Evolutionary conservation across 2,888 invertebrate genomes (phyloP).

Genomic region (Cephus rjabovi): DNA sequence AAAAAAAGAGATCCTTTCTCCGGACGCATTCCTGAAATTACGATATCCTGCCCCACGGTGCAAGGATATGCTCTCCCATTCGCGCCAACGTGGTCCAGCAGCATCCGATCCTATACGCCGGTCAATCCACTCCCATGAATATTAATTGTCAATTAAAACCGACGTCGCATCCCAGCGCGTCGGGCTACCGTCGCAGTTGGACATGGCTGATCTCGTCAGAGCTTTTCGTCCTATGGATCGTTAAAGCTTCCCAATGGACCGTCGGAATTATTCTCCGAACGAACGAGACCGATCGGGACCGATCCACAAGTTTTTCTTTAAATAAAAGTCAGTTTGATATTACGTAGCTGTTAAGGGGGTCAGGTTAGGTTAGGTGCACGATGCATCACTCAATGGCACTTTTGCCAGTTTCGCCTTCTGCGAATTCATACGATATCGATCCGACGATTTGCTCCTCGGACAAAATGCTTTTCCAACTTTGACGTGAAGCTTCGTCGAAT

Average conservation of each 20-base stretch:
- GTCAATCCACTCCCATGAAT: slow-evolving; percentile 14
- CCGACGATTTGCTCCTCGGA: slow-evolving; percentile 13
- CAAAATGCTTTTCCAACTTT: slow-evolving; percentile 23
- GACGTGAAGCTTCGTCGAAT: slow-evolving; percentile 17
- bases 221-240: not conserved
- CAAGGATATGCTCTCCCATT: not conserved
- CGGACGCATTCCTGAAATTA: not conserved
- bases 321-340: not conserved
- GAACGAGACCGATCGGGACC: not conserved
- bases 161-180: not conserved
- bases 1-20: not conserved
- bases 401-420: slow-evolving; percentile 20
- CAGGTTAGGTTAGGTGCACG: not conserved
- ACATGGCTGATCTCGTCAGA: not conserved
- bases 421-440: slow-evolving; percentile 23
- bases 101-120: not conserved
- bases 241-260: not conserved
- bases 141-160: slow-evolving; percentile 21
- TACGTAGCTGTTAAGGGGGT: not conserved
- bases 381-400: slow-evolving; percentile 12
- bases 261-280: not conserved
- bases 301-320: not conserved
- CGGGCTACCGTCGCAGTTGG: not conserved
- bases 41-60: not conserved
- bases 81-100: not conserved